Evolutionary conservation across 2,797 vertebrate genomes (phyloP), one percentile per base, ranked within the genome.

Genomic region (Sandelia bainsii): DNA sequence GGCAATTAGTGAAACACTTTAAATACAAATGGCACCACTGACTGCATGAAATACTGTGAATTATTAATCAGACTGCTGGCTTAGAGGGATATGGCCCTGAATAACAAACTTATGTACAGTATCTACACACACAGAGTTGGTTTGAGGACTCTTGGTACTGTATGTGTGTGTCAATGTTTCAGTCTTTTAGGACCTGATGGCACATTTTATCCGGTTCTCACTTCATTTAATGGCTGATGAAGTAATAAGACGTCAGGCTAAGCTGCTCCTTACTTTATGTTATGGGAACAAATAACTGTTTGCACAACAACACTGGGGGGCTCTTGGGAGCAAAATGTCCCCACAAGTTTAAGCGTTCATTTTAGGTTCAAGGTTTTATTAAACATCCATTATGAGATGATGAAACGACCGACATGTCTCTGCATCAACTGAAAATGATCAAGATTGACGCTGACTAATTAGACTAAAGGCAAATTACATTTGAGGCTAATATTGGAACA

Each of bases 1-100:
- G 72, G 77, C 77, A 89, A 91, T 92, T 92, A 87, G 86, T 22
- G 53, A 80, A 87, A 81, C 82, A 57, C 72, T 88, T 85, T 77
- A 76, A 82, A 87, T 79, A 84, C 82, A 87, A 84, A 87, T 69
- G 83, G 68, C 58, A 65, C 42, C 49, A 39, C 52, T 62, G 72
- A 61, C 76, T 82, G 84, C 61, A 75, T 62, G 60, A 80, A 80
- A 81, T 27, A 68, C 25, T 20, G 63, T 70, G 59, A 79, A 89
- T 86, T 72, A 89, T 82, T 82, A 84, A 84, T 69, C 64, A 65
- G 46, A 60, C 74, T 63, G 56, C 42, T 22, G 69, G 42, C 45
- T 80, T 2, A 32, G 59, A 79, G 56, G 57, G 70, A 64, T 8
- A 13, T 39, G 74, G 79, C 68, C 42, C 27, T n/a, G 69, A 76